Conservation (phyloP, 2,797 vertebrate genomes). For the Oophaga sylvatica region DNA sequence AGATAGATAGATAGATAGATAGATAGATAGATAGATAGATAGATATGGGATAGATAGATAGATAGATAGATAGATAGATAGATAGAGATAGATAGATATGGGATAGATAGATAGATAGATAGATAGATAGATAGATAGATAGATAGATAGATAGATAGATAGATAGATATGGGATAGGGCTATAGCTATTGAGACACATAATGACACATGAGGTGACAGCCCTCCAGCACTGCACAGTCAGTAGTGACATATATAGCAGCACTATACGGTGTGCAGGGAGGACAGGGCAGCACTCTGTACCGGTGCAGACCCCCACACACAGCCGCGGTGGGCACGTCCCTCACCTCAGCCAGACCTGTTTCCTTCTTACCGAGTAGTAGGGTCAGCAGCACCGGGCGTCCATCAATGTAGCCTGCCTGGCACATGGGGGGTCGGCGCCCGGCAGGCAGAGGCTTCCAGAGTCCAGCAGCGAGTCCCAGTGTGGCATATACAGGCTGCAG, state of each 20-base stretch:
- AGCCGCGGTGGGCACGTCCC: background rate
- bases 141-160: no score
- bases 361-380: conserved; percentile 44
- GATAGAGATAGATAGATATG: no score
- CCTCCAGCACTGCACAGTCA: background rate
- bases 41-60: no score
- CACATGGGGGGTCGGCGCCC: conserved; percentile 30
- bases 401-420: conserved; percentile 50
- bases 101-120: no score
- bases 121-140: no score
- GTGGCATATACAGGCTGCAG: conserved; percentile 2
- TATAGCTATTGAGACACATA: background rate
- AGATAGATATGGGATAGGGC: no score
- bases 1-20: no score
- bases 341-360: background rate
- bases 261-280: background rate
- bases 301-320: background rate
- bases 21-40: no score
- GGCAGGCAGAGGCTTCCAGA: conserved; percentile 26
- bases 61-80: no score
- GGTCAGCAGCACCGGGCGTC: conserved; percentile 48
- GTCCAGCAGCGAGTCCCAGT: background rate
- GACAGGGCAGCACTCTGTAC: background rate
- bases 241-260: background rate
- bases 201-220: background rate